Conservation (phyloP, 2,113 vertebrate genomes). For the Oreochromis tanganicae region DNA sequence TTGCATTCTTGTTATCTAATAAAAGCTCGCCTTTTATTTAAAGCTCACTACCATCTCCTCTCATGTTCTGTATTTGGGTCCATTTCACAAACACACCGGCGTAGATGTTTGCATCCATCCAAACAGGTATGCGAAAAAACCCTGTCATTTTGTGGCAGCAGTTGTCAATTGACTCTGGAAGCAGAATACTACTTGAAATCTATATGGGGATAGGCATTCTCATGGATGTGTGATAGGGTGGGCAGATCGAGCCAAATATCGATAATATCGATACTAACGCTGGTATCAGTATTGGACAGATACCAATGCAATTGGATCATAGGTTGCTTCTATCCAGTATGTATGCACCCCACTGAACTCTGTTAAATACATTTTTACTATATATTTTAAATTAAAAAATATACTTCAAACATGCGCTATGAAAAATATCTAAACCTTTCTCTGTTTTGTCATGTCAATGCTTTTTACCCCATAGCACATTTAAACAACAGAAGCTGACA, state of each 20-base stretch:
- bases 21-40: accelerated
- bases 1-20: accelerated
- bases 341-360: accelerated
- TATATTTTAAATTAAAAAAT: not conserved
- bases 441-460: accelerated
- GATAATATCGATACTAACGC: accelerated
- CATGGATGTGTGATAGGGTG: not conserved
- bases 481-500: not conserved
- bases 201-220: not conserved
- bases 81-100: accelerated
- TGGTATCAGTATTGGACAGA: not conserved
- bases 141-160: not conserved
- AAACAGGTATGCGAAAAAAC: not conserved
- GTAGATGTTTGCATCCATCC: not conserved
- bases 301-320: accelerated
- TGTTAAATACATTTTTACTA: not conserved
- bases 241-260: accelerated
- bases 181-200: not conserved
- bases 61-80: not conserved
- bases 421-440: accelerated
- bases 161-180: not conserved
- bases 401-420: not conserved
- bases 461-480: not conserved
- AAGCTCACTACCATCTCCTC: accelerated
- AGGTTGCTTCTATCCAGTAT: not conserved